Percentiles rank a stretch among this genome's conserved stretches.
Conservation (phyloP, 2,888 invertebrate species). For the Tiliacea citrago region DNA sequence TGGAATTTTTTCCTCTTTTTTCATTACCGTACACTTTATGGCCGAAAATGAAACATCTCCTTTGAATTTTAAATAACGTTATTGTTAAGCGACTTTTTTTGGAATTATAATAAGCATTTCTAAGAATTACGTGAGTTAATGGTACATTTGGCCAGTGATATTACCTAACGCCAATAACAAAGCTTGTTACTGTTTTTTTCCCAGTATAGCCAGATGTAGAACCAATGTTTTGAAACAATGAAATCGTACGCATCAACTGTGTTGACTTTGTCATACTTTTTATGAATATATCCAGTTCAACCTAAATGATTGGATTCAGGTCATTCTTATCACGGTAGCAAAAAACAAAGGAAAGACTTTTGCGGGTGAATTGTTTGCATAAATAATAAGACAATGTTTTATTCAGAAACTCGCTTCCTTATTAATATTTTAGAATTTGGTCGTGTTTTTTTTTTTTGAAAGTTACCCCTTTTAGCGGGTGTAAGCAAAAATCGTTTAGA, state of each 20-base stretch:
- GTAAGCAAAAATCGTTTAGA: too few relatives aligned
- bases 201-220: background rate
- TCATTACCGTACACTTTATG: too few relatives aligned
- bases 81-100: too few relatives aligned
- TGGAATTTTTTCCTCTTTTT: too few relatives aligned
- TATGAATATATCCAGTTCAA: constrained; percentile 8
- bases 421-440: background rate
- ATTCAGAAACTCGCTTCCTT: background rate
- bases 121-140: too few relatives aligned
- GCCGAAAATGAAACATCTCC: too few relatives aligned
- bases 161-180: background rate
- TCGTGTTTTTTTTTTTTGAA: background rate
- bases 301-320: constrained; percentile 18
- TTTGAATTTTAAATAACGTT: background rate
- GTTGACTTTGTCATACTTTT: constrained; percentile 10
- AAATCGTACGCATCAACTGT: background rate
- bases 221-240: constrained; percentile 16
- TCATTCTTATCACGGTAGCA: constrained; percentile 21
- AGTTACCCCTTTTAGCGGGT: background rate
- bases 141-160: background rate
- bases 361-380: constrained; percentile 8
- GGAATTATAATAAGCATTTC: too few relatives aligned
- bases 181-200: background rate
- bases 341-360: constrained; percentile 30
- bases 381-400: constrained; percentile 7